Conservation (phyloP, 2,113 vertebrate species). For the Colistium nudipinnis region DNA sequence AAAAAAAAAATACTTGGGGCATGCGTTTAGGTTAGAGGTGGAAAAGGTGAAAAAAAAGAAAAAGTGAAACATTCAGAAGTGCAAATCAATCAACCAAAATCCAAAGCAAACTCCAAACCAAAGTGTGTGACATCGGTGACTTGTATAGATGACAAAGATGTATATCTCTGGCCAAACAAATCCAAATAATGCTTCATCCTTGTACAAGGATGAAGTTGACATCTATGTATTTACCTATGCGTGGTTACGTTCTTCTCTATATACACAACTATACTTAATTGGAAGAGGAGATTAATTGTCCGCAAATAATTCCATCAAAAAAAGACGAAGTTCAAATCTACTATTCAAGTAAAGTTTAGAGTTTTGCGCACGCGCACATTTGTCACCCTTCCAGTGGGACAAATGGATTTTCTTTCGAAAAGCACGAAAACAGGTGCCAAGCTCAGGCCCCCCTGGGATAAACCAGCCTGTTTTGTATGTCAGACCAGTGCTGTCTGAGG, state of each 20-base stretch:
- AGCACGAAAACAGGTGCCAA: constrained; percentile 48
- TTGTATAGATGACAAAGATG: constrained; percentile 79
- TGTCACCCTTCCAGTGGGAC: constrained; percentile 38
- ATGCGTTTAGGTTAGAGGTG: constrained; percentile 79
- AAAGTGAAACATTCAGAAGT: constrained; percentile 70
- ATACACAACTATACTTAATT: background rate
- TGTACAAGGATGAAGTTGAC: background rate
- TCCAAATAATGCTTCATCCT: background rate
- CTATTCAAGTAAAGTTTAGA: background rate
- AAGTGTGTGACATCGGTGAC: constrained; percentile 66
- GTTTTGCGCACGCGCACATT: constrained; percentile 28
- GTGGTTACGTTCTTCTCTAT: background rate
- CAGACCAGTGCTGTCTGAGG: constrained; percentile 29
- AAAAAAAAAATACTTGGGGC: constrained; percentile 57
- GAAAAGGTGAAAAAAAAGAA: constrained; percentile 60
- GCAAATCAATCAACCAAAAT: constrained; percentile 72
- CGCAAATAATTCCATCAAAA: too few relatives aligned
- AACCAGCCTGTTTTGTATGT: constrained; percentile 62
- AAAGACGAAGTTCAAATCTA: too few relatives aligned
- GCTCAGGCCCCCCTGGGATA: constrained; percentile 48
- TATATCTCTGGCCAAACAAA: constrained; percentile 63
- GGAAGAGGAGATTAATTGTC: background rate
- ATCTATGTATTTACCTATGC: background rate
- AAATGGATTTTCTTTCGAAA: constrained; percentile 58
- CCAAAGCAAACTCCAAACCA: constrained; percentile 67